These are phyloP conservation scores for Euura lappo DNA, from an alignment of 1,140 invertebrate genomes.

Conservation along the genomic window DNA sequence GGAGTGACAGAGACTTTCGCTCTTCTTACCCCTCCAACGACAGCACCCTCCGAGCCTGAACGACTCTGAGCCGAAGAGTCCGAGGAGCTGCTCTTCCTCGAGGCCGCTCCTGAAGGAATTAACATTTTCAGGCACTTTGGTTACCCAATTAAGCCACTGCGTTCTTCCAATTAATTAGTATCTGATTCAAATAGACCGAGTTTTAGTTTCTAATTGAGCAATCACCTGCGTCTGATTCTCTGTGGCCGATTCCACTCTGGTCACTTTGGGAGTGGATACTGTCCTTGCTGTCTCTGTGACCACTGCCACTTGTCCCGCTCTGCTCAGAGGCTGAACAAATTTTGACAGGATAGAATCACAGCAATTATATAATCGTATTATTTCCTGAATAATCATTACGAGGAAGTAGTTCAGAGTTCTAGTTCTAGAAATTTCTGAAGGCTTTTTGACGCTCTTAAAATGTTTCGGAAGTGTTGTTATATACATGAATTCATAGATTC, in stretches of 20 bases:
- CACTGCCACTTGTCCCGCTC: constrained; percentile 52
- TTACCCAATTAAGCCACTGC: constrained; percentile 33
- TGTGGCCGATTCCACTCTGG: constrained; percentile 38
- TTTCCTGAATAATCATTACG: no score
- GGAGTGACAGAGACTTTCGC: no score
- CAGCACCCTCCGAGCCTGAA: constrained; percentile 62
- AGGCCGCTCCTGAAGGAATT: constrained; percentile 44
- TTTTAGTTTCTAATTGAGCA: background rate
- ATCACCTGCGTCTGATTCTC: constrained; percentile 49
- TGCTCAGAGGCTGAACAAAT: constrained; percentile 39
- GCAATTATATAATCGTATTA: background rate
- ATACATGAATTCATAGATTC: no score
- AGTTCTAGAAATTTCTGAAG: no score
- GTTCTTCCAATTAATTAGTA: constrained; percentile 36
- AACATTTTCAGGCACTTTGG: constrained; percentile 38
- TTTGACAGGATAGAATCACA: background rate
- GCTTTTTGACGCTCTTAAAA: no score
- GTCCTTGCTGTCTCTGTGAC: constrained; percentile 54
- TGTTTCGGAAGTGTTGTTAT: no score
- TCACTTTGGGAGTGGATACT: constrained; percentile 55
- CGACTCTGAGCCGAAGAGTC: constrained; percentile 68
- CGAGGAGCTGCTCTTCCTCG: constrained; percentile 68
- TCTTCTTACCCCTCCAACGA: constrained; percentile 55
- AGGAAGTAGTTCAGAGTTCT: no score
- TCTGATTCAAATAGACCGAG: constrained; percentile 11